phyloP scores from a whole-genome alignment of 2,797 vertebrate species.

The Anguilla marmorata region DNA sequence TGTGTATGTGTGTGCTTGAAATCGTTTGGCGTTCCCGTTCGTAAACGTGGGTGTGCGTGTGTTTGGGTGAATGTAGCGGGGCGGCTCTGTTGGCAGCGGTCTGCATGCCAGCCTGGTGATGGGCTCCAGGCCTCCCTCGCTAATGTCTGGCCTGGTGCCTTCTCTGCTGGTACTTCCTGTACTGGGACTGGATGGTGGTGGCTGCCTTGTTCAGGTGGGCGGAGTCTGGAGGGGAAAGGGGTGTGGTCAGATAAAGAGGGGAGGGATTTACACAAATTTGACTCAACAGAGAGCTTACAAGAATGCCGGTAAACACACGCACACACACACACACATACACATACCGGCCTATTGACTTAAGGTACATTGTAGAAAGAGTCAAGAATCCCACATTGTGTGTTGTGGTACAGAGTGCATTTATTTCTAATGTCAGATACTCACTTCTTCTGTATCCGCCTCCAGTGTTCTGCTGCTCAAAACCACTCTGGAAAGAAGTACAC shows the following conservation, averaged over 20 bases:
- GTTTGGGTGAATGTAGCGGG: not conserved
- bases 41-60: not conserved
- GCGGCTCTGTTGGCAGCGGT: too few species aligned
- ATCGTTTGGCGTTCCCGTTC: not conserved
- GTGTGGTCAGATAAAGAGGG: conserved; percentile 55
- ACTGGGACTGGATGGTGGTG: conserved; percentile 79
- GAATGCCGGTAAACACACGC: not conserved
- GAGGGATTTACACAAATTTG: not conserved
- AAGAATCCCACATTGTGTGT: not conserved
- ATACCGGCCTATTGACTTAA: not conserved
- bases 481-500: conserved; percentile 57
- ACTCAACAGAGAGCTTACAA: not conserved
- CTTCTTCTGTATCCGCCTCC: conserved; percentile 70
- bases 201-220: conserved; percentile 71
- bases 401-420: not conserved
- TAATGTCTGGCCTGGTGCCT: conserved; percentile 71
- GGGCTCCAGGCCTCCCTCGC: not conserved
- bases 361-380: too few species aligned
- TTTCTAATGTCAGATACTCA: conserved; percentile 56
- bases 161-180: conserved; percentile 82
- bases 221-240: conserved; percentile 58
- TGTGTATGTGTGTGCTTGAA: conserved; percentile 32
- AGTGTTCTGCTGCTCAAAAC: conserved; percentile 70
- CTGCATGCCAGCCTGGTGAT: not conserved
- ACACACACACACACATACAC: not conserved